Evolutionary conservation across 2,888 invertebrate genomes (phyloP).

Genomic region (Cataglyphis altisquamis): DNA sequence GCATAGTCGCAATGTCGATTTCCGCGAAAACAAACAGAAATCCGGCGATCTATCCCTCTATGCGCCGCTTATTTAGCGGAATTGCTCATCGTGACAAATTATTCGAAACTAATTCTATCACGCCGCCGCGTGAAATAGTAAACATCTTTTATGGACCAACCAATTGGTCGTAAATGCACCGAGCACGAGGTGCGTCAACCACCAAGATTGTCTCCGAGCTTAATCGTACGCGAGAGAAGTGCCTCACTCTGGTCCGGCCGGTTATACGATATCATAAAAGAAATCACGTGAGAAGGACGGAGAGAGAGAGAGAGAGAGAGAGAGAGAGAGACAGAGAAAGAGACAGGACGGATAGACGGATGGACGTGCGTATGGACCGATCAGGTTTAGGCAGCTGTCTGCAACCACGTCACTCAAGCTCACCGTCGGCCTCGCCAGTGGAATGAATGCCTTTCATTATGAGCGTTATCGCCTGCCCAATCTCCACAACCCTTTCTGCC

Average conservation of each 20-base stretch:
- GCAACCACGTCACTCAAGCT: constrained; percentile 85
- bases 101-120: constrained; percentile 24
- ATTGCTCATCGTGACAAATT: constrained; percentile 42
- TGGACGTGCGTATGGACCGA: constrained; percentile 81
- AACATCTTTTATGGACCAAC: constrained; percentile 12
- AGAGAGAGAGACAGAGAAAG: constrained; percentile 53
- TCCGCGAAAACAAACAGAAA: constrained; percentile 52
- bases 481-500: constrained; percentile 78
- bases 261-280: constrained; percentile 85
- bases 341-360: constrained; percentile 69
- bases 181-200: constrained; percentile 39
- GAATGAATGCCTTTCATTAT: constrained; percentile 86
- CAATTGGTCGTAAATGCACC: not conserved
- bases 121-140: constrained; percentile 3
- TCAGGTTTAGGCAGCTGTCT: constrained; percentile 86
- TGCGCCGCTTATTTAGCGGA: constrained; percentile 40
- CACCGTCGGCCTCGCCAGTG: constrained; percentile 82
- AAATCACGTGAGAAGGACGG: constrained; percentile 78
- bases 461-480: constrained; percentile 83
- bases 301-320: constrained; percentile 32
- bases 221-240: constrained; percentile 62
- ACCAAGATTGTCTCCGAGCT: constrained; percentile 47
- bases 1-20: constrained; percentile 44
- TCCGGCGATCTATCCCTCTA: constrained; percentile 45
- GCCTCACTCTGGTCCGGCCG: constrained; percentile 77